Conservation (phyloP, 2,888 invertebrate genomes). For the Rotaria macrura region DNA sequence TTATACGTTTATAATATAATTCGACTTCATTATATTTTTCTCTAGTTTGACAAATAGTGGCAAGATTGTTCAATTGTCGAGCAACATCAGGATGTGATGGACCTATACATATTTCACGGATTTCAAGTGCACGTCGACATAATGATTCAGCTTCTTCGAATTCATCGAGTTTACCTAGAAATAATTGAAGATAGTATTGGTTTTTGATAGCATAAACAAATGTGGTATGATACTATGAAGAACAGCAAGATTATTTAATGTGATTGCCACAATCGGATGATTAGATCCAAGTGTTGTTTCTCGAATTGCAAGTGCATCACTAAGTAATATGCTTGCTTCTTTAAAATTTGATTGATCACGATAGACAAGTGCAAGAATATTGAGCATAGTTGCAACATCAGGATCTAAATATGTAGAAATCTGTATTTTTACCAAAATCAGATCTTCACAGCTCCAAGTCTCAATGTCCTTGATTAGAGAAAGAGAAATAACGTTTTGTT, state of each 20-base stretch:
- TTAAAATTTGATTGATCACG: conserved; percentile 96
- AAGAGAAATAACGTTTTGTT: too few species aligned
- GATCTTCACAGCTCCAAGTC: too few species aligned
- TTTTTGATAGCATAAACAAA: not conserved
- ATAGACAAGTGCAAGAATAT: conserved; percentile 86
- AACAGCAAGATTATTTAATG: conserved; percentile 93
- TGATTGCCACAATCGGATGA: conserved; percentile 98
- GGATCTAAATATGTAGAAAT: conserved; percentile 56
- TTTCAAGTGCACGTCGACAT: conserved; percentile 92
- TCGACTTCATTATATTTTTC: conserved; percentile 65
- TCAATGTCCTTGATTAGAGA: too few species aligned
- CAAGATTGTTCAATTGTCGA: conserved; percentile 95
- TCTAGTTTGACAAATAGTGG: conserved; percentile 95
- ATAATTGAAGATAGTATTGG: not conserved
- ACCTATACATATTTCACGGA: conserved; percentile 91
- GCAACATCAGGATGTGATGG: conserved; percentile 98
- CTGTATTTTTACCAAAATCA: too few species aligned
- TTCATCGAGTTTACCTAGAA: conserved; percentile 63
- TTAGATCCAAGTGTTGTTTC: conserved; percentile 97
- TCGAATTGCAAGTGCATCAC: conserved; percentile 89
- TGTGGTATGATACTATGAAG: conserved; percentile 63
- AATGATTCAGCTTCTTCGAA: conserved; percentile 65
- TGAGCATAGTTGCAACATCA: conserved; percentile 98
- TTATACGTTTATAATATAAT: conserved; percentile 79
- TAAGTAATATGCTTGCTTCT: conserved; percentile 90